These are phyloP conservation scores for Myotis davidii DNA, from an alignment of 2,113 vertebrate species.

Conservation along the genomic window DNA sequence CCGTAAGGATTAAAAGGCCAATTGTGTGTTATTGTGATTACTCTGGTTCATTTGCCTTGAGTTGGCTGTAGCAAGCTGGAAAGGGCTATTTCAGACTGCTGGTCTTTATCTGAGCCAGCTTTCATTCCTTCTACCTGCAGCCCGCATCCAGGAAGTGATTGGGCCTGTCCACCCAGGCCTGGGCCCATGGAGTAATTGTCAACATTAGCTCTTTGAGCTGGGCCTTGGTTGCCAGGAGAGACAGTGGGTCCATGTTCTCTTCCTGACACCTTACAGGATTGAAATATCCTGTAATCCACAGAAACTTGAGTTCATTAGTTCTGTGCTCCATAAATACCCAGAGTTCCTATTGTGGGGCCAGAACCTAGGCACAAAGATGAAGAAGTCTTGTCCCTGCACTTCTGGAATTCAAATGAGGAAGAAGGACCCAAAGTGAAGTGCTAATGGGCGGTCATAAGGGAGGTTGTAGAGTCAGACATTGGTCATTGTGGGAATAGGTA, in stretches of 20 bases:
- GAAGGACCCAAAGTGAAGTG: neutral
- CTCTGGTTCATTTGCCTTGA: neutral
- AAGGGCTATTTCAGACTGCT: neutral
- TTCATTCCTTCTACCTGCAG: neutral
- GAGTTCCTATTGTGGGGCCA: neutral
- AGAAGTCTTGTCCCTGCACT: neutral
- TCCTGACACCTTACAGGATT: neutral
- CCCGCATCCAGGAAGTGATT: neutral
- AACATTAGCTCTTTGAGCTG: rapidly evolving
- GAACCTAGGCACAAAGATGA: neutral
- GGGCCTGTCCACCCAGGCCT: too few species aligned
- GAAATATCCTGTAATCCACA: neutral
- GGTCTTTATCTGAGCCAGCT: neutral
- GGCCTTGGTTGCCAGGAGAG: neutral
- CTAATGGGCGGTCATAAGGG: neutral
- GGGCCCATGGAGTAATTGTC: neutral
- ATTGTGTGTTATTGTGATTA: neutral
- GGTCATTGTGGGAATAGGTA: neutral
- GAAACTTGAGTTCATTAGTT: slow-evolving; percentile 11
- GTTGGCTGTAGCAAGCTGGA: neutral
- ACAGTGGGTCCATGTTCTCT: neutral
- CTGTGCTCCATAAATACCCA: neutral
- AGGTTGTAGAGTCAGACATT: neutral
- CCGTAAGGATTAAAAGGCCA: neutral
- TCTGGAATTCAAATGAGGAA: neutral